These are phyloP conservation scores for Crepidodera aurea DNA, from an alignment of 2,888 invertebrate genomes.

Conservation along the genomic window DNA sequence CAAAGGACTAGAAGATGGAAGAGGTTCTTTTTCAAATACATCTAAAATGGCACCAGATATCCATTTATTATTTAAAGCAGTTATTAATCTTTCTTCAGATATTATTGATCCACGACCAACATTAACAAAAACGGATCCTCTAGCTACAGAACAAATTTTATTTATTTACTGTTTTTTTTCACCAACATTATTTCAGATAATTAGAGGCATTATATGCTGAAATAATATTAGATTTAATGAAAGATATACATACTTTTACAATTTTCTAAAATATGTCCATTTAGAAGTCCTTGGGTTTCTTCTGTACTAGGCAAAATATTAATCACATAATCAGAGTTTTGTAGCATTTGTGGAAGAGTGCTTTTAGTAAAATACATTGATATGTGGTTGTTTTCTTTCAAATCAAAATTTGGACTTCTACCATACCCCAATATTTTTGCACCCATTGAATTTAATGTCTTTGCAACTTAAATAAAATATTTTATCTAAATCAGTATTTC, in stretches of 20 bases:
- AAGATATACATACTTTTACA: slow-evolving; percentile 57
- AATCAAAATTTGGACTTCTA: slow-evolving; percentile 36
- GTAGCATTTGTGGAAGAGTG: slow-evolving; percentile 57
- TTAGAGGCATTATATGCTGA: too few species aligned
- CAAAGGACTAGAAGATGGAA: slow-evolving; percentile 61
- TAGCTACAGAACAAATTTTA: slow-evolving; percentile 45
- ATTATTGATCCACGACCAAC: slow-evolving; percentile 68
- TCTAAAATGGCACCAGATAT: slow-evolving; percentile 66
- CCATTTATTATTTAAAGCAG: slow-evolving; percentile 65
- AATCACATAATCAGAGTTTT: slow-evolving; percentile 65
- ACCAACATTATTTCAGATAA: slow-evolving; percentile 3
- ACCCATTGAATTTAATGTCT: slow-evolving; percentile 60
- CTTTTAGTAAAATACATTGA: slow-evolving; percentile 53
- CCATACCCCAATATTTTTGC: slow-evolving; percentile 55
- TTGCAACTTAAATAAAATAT: slow-evolving; percentile 58
- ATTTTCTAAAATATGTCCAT: slow-evolving; percentile 60
- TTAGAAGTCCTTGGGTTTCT: slow-evolving; percentile 63
- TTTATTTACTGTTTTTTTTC: background rate
- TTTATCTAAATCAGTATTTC: too few species aligned
- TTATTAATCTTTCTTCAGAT: slow-evolving; percentile 62
- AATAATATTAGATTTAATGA: too few species aligned
- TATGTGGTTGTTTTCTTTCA: slow-evolving; percentile 41
- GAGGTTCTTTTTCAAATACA: slow-evolving; percentile 66
- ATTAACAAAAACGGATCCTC: slow-evolving; percentile 65
- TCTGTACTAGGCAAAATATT: slow-evolving; percentile 65